Percentiles rank a stretch among this genome's conserved stretches.
Conservation (phyloP, 2,888 invertebrate species). For the Ophioninae sp. region DNA sequence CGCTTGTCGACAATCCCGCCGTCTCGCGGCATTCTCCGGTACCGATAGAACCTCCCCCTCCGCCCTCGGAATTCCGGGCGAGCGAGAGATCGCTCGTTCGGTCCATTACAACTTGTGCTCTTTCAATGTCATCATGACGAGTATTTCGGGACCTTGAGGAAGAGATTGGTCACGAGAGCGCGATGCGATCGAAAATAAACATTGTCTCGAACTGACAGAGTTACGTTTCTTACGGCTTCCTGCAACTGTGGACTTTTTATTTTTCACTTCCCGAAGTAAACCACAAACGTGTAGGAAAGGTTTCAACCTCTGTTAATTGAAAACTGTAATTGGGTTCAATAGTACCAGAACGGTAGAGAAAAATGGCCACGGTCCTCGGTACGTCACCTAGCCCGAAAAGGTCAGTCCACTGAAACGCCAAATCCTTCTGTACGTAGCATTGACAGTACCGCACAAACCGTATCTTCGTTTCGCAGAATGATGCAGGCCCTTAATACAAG, state of each 20-base stretch:
- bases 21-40: neutral
- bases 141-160: conserved; percentile 21
- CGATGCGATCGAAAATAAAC: conserved; percentile 48
- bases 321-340: neutral
- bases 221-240: neutral
- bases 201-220: conserved; percentile 22
- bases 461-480: conserved; percentile 23
- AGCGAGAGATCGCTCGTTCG: neutral
- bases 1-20: neutral
- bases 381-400: conserved; percentile 33
- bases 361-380: conserved; percentile 38
- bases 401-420: neutral
- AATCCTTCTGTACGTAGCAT: neutral
- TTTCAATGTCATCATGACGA: conserved; percentile 34
- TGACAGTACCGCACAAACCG: neutral
- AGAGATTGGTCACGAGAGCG: conserved; percentile 10
- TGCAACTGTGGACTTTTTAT: neutral
- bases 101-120: neutral
- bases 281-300: neutral
- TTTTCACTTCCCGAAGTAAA: neutral
- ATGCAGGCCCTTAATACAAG: conserved; percentile 73
- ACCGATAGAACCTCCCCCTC: neutral
- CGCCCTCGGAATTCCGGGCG: neutral
- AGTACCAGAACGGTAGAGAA: neutral
- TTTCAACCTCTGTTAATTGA: neutral